Conservation (phyloP, 1,140 invertebrate species). For the Ectropis grisescens region DNA sequence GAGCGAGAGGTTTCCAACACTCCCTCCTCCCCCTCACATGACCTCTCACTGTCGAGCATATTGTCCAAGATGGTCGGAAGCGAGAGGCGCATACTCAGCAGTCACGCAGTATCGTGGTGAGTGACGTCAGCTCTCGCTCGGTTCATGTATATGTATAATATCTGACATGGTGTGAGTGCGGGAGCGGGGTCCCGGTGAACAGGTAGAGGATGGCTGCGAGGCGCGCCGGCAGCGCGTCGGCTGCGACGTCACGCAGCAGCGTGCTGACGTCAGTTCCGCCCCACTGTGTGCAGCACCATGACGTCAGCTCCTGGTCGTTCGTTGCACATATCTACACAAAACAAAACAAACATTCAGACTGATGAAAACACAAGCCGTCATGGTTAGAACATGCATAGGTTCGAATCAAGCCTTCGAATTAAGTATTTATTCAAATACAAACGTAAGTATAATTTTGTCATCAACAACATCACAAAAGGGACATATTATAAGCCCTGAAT, state of each 20-base stretch:
- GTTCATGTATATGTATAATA: too few relatives aligned
- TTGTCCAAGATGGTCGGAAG: too few relatives aligned
- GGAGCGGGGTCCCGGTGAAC: slow-evolving; percentile 19
- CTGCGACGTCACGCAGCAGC: slow-evolving; percentile 13
- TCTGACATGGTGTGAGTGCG: too few relatives aligned
- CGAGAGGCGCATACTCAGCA: too few relatives aligned
- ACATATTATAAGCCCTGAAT: not conserved
- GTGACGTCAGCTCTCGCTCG: too few relatives aligned
- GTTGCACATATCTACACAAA: slow-evolving; percentile 16
- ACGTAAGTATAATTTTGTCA: not conserved
- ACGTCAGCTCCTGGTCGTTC: slow-evolving; percentile 9
- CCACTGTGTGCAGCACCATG: slow-evolving; percentile 18
- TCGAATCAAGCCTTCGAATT: too few relatives aligned
- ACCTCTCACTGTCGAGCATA: too few relatives aligned
- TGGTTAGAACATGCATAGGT: too few relatives aligned
- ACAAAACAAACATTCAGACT: too few relatives aligned
- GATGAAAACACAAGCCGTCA: not conserved
- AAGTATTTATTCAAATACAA: not conserved
- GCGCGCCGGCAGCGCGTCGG: slow-evolving; percentile 8
- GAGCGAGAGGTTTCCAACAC: too few relatives aligned
- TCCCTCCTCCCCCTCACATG: too few relatives aligned
- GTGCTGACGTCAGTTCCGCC: slow-evolving; percentile 4
- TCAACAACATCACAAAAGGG: not conserved
- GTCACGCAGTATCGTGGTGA: too few relatives aligned
- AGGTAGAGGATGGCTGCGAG: slow-evolving; percentile 24